A percentile compares a stretch with the other conserved stretches of the same genome.
These are phyloP conservation scores for Triops cancriformis DNA, from an alignment of 1,140 invertebrate species.

Conservation along the genomic window DNA sequence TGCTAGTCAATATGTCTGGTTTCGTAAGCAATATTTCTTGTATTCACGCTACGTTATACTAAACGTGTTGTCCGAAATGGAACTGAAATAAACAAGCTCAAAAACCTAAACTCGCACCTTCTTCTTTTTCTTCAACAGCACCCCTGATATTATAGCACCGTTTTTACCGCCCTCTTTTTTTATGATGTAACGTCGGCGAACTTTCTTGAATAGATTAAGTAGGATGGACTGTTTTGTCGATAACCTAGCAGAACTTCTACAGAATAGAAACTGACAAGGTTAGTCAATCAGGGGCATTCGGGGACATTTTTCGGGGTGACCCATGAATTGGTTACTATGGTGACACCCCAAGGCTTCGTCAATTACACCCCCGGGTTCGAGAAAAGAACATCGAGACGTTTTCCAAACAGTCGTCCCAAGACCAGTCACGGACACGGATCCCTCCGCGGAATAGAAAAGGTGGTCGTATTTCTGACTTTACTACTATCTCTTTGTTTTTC, in stretches of 20 bases:
- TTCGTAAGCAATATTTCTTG: conserved; percentile 74
- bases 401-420: neutral
- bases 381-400: neutral
- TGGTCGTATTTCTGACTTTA: too few relatives aligned
- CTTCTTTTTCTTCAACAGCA: neutral
- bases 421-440: neutral
- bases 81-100: neutral
- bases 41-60: conserved; percentile 86
- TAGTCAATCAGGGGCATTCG: neutral
- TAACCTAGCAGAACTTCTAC: neutral
- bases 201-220: neutral
- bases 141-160: neutral
- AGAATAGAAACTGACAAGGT: neutral
- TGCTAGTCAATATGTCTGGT: conserved; percentile 85
- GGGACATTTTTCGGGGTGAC: neutral
- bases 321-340: conserved; percentile 13
- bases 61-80: conserved; percentile 54
- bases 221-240: neutral
- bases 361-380: neutral
- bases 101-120: neutral
- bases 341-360: conserved; percentile 6
- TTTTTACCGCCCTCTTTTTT: too few relatives aligned
- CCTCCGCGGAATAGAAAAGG: neutral
- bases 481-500: too few relatives aligned
- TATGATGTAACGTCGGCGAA: too few relatives aligned